Evolutionary conservation across 2,113 vertebrate species (phyloP).

Genomic region (Cygnus buccinator): DNA sequence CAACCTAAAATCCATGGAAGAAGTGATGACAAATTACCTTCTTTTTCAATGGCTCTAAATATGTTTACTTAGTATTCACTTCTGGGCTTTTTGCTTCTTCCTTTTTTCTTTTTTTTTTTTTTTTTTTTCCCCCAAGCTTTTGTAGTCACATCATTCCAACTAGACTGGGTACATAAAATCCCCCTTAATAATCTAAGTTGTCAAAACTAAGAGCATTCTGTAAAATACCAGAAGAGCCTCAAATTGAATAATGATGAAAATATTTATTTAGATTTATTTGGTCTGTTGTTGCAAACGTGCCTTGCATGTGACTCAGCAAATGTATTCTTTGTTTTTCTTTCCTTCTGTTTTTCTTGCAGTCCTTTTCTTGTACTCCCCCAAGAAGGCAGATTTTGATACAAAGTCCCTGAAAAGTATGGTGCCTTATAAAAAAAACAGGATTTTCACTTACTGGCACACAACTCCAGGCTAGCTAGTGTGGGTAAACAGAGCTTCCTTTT

Average conservation of each 20-base stretch:
- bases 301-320: not conserved
- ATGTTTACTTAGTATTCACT: conserved; percentile 19
- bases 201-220: conserved; percentile 30
- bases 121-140: not conserved
- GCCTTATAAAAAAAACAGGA: not conserved
- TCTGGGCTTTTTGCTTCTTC: not conserved
- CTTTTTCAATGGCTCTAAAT: not conserved
- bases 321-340: conserved; percentile 3
- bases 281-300: not conserved
- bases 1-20: conserved; percentile 2
- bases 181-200: conserved; percentile 9
- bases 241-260: conserved; percentile 34
- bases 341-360: conserved; percentile 19
- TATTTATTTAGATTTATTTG: conserved; percentile 37
- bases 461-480: not conserved
- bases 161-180: conserved; percentile 16
- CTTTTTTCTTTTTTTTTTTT: not conserved
- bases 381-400: not conserved
- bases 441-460: not conserved
- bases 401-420: not conserved
- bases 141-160: conserved; percentile 15
- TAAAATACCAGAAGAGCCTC: conserved; percentile 10
- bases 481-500: not conserved
- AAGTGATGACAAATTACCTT: not conserved
- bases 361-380: not conserved